These are phyloP conservation scores for Pyrrhia umbra DNA, from an alignment of 2,888 invertebrate genomes.

Conservation along the genomic window DNA sequence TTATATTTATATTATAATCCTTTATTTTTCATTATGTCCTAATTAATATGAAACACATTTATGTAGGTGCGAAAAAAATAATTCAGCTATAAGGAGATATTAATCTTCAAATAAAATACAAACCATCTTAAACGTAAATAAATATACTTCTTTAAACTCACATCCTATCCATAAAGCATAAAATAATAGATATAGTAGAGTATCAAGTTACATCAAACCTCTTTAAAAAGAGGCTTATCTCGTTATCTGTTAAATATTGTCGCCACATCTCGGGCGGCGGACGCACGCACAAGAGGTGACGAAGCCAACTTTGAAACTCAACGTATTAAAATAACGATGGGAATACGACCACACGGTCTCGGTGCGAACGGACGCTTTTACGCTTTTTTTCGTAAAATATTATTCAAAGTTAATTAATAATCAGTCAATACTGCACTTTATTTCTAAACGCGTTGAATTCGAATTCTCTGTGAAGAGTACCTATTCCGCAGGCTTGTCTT, in stretches of 20 bases:
- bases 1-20: too few relatives aligned
- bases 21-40: too few relatives aligned
- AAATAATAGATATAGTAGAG: constrained; percentile 75
- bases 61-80: constrained; percentile 4
- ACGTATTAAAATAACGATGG: constrained; percentile 86
- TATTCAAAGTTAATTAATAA: too few relatives aligned
- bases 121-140: constrained; percentile 46
- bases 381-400: too few relatives aligned
- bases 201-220: constrained; percentile 85
- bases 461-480: too few relatives aligned
- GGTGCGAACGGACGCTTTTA: too few relatives aligned
- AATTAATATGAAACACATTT: too few relatives aligned
- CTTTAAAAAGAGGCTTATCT: constrained; percentile 85
- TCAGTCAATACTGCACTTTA: too few relatives aligned
- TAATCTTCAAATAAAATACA: constrained; percentile 12
- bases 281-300: constrained; percentile 81
- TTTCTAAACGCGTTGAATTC: too few relatives aligned
- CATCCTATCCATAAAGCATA: constrained; percentile 80
- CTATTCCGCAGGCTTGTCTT: too few relatives aligned
- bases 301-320: constrained; percentile 79
- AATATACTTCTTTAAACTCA: constrained; percentile 60
- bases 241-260: constrained; percentile 85
- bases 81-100: not conserved
- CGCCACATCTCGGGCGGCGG: constrained; percentile 81
- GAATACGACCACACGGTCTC: too few relatives aligned